phyloP scores from a whole-genome alignment of 2,113 vertebrate genomes.

The Phaethon lepturus region DNA sequence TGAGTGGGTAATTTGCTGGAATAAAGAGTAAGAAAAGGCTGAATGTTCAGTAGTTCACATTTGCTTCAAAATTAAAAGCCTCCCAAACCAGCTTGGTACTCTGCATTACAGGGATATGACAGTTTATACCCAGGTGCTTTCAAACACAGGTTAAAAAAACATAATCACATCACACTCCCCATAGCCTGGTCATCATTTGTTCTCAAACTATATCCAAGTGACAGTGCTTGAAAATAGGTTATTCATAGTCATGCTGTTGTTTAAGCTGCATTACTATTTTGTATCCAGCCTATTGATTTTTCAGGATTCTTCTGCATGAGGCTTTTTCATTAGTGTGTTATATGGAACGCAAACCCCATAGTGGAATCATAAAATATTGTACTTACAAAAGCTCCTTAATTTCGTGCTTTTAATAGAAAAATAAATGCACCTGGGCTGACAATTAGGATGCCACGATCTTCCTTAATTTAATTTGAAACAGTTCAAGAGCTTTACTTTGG shows the following conservation, averaged over 20 bases:
- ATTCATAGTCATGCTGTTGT: slow-evolving; percentile 48
- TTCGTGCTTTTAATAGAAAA: slow-evolving; percentile 43
- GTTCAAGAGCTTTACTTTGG: slow-evolving; percentile 21
- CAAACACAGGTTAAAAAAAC: not conserved
- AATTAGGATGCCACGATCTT: slow-evolving; percentile 10
- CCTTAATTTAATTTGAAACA: slow-evolving; percentile 43
- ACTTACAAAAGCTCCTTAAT: not conserved
- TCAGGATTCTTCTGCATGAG: slow-evolving; percentile 45
- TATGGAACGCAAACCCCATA: not conserved
- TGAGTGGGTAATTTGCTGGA: not conserved
- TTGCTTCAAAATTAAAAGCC: not conserved
- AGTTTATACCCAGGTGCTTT: slow-evolving; percentile 5
- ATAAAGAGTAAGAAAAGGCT: not conserved
- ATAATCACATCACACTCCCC: not conserved
- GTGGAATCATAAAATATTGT: slow-evolving; percentile 15
- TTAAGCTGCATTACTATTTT: slow-evolving; percentile 31
- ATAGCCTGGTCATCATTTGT: slow-evolving; percentile 1
- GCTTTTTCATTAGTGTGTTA: slow-evolving; percentile 27
- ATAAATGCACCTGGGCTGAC: slow-evolving; percentile 45
- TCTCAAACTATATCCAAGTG: not conserved
- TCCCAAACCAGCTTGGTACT: not conserved
- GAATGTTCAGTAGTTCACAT: not conserved
- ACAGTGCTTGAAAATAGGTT: slow-evolving; percentile 14
- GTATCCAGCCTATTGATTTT: slow-evolving; percentile 53
- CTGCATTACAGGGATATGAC: not conserved